Base-by-base conservation (phyloP, 2,888 invertebrate genomes). In the Spisula solida region DNA sequence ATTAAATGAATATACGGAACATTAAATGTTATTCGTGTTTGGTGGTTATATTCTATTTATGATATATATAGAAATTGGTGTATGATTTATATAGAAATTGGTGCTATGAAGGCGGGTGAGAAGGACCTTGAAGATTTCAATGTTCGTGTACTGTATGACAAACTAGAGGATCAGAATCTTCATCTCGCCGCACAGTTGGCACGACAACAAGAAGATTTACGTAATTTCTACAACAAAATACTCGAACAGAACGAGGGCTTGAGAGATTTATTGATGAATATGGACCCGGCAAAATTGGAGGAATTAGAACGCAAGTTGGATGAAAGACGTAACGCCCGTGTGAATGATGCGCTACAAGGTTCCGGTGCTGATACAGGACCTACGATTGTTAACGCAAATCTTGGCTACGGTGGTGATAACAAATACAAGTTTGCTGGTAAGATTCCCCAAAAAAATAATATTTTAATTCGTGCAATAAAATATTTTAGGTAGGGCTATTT, bases 161-260 rank as follows among this genome's bases (percentile, higher is more conserved):
- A 96, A 91, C 93, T 96, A 25, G 96, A 96, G 89, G 96, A 96
- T 86, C 96, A 96, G 94, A 96, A 96, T 90, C 95, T 96, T 0
- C 96, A 96, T 81, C 90, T 96, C 81, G 96, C 96, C 0, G 95
- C 96, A 16, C 96, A 96, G 93, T 92, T 96, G 83, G 95, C 96
- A 29, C 88, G 94, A 31, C 96, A 96, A 90, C 93, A 95, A 78
- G 95, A 96, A 55, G 96, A 96, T 89, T 93, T 96, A 14, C 94
- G 93, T 34, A 92, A 91, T 29, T 96, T 96, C 95, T 96, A 96
- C 90, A 93, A 94, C 66, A 92, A 94, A 41, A 95, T 96, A 83
- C 92, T 94, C 81, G 91, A 93, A 14, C 96, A 96, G 91, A 96
- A 95, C 34, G 95, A 96, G 41, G 94, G 95, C 47, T 93, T 96